phyloP scores from a whole-genome alignment of 2,113 vertebrate species.

The Cebus imitator region DNA sequence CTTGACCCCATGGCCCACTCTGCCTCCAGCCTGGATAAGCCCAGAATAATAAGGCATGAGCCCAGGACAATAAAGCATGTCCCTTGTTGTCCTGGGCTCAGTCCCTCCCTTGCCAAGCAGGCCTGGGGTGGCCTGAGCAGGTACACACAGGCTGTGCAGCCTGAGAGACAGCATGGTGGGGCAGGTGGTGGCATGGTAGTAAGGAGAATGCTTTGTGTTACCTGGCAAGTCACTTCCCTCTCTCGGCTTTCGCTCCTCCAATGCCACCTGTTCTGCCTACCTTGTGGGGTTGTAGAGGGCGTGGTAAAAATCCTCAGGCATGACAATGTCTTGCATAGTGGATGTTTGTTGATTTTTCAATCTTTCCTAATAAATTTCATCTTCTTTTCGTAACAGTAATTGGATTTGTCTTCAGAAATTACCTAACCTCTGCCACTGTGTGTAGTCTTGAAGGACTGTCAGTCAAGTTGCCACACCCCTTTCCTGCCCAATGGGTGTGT shows the following conservation, averaged over 20 bases:
- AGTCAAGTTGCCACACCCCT: background rate
- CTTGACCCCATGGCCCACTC: background rate
- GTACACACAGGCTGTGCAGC: background rate
- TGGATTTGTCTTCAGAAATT: background rate
- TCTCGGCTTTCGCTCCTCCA: background rate
- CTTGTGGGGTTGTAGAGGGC: background rate
- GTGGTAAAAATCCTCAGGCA: background rate
- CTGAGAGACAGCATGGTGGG: background rate
- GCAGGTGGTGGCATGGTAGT: background rate
- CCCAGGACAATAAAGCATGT: too few relatives aligned
- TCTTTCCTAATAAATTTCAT: background rate
- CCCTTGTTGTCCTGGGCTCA: background rate
- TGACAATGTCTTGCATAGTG: background rate
- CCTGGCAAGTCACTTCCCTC: background rate
- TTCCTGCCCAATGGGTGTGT: background rate
- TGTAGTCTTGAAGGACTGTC: background rate
- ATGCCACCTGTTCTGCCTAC: background rate
- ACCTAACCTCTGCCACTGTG: background rate
- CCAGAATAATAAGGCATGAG: too few relatives aligned
- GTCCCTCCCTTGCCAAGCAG: background rate
- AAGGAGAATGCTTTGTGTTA: background rate
- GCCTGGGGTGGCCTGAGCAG: background rate
- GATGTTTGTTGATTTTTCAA: background rate
- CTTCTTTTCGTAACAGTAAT: background rate
- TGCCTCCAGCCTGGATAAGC: background rate